These are phyloP conservation scores for Geophilus truncorum DNA, from an alignment of 2,888 invertebrate species.

Conservation along the genomic window DNA sequence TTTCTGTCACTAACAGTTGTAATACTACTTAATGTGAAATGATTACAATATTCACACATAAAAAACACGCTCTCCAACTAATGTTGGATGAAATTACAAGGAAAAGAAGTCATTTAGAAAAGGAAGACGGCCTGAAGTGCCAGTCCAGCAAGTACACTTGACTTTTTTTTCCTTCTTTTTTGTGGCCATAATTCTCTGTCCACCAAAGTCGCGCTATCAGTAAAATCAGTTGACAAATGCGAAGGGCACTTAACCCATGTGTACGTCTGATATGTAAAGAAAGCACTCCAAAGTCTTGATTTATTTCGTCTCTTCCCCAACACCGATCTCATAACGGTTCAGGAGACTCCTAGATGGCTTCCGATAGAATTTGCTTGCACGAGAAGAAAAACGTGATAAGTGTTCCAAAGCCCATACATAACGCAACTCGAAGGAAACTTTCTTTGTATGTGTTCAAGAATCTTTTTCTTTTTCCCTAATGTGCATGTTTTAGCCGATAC, in stretches of 20 bases:
- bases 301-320: constrained; percentile 27
- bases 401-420: constrained; percentile 25
- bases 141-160: constrained; percentile 13
- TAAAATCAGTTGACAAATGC: constrained; percentile 27
- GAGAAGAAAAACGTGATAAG: constrained; percentile 13
- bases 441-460: constrained; percentile 17
- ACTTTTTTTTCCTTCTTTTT: neutral
- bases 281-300: constrained; percentile 25
- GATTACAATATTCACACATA: neutral
- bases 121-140: neutral
- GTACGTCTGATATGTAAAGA: constrained; percentile 22
- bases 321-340: constrained; percentile 27
- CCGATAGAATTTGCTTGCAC: constrained; percentile 27
- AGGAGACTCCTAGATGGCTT: constrained; percentile 17
- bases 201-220: constrained; percentile 15
- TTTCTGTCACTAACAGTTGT: neutral
- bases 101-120: neutral
- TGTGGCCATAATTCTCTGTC: constrained; percentile 8
- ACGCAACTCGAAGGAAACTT: neutral
- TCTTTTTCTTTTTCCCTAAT: neutral
- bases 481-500: neutral
- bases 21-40: neutral
- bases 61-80: neutral
- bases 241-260: constrained; percentile 24
- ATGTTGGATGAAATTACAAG: neutral